Conservation (phyloP, 2,888 invertebrate genomes). For the Acleris cristana region DNA sequence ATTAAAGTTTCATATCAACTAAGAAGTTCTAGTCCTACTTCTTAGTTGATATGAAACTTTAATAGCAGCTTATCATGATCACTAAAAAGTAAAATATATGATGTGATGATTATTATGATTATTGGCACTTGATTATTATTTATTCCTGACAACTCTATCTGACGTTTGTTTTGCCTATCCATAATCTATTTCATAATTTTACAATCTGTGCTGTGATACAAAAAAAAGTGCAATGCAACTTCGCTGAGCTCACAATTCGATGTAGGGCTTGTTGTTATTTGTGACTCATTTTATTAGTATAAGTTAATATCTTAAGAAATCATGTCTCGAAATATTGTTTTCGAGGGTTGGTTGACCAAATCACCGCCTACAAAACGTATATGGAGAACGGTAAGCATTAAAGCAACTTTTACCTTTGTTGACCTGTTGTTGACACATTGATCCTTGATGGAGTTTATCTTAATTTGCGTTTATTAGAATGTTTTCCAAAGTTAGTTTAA, state of each 20-base stretch:
- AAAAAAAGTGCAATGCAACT: constrained; percentile 31
- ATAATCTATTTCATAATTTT: constrained; percentile 19
- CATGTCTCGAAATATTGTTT: constrained; percentile 88
- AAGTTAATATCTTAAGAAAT: constrained; percentile 45
- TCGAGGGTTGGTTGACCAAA: constrained; percentile 97
- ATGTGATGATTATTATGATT: too few species aligned
- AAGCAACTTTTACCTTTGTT: constrained; percentile 58
- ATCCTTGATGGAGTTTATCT: constrained; percentile 43
- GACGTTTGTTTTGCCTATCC: neutral
- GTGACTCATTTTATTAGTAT: constrained; percentile 56
- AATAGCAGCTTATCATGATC: too few species aligned
- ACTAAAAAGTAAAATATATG: too few species aligned
- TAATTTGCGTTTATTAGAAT: constrained; percentile 43
- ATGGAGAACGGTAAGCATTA: constrained; percentile 94
- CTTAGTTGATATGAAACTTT: too few species aligned
- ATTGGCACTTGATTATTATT: neutral
- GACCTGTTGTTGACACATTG: constrained; percentile 70
- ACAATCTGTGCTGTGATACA: constrained; percentile 27
- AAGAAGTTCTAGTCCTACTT: too few species aligned
- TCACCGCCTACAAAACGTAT: constrained; percentile 96
- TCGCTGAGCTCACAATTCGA: constrained; percentile 39
- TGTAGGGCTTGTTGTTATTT: constrained; percentile 49
- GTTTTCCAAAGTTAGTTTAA: constrained; percentile 20
- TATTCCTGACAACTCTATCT: constrained; percentile 12
- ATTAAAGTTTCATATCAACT: too few species aligned